Conservation (phyloP, 2,888 invertebrate species). For the Torymus tubicola region DNA sequence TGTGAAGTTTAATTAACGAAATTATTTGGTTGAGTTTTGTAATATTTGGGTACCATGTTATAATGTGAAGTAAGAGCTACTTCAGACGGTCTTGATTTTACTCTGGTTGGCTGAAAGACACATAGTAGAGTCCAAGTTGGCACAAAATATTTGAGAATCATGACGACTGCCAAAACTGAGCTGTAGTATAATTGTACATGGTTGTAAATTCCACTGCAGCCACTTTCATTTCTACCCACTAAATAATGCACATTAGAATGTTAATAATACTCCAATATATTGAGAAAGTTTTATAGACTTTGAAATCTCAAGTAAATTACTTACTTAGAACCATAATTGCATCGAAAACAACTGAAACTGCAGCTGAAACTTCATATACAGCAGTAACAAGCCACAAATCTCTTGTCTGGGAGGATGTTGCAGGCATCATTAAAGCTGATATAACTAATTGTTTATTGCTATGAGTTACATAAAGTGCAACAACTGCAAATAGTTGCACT, state of each 20-base stretch:
- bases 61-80: conserved; percentile 71
- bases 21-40: too few species aligned
- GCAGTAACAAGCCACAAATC: conserved; percentile 78
- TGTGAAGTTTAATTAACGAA: not conserved
- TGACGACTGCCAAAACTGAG: conserved; percentile 63
- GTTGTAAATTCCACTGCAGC: conserved; percentile 73
- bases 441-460: conserved; percentile 65
- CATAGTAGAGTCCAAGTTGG: conserved; percentile 70
- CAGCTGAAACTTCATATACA: conserved; percentile 77
- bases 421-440: conserved; percentile 67
- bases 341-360: conserved; percentile 71
- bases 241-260: conserved; percentile 11
- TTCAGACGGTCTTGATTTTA: conserved; percentile 68
- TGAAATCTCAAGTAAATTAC: conserved; percentile 46
- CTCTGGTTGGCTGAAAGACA: conserved; percentile 68
- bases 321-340: conserved; percentile 70
- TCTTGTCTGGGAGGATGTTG: conserved; percentile 75
- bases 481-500: conserved; percentile 77
- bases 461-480: conserved; percentile 77
- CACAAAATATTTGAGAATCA: conserved; percentile 66
- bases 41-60: conserved; percentile 61
- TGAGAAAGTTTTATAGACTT: not conserved
- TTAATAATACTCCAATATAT: not conserved
- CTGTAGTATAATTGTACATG: conserved; percentile 74
- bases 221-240: conserved; percentile 73